Evolutionary conservation across 1,140 invertebrate species (phyloP), one percentile per base, ranked within the genome.

Genomic region (Rhagoletis pomonella): DNA sequence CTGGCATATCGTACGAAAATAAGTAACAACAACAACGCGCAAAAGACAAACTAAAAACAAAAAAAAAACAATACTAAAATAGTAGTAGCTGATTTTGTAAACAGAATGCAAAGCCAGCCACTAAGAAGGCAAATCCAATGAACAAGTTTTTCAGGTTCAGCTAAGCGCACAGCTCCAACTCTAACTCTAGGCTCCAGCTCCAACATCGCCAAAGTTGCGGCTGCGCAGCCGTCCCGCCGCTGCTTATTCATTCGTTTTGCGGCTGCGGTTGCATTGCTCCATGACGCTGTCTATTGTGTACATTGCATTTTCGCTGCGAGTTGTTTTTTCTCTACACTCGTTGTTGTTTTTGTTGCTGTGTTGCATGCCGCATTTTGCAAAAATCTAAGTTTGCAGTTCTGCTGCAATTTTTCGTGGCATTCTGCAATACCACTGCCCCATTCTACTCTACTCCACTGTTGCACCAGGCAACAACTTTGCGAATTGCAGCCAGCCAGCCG

Each of bases 91-190:
- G 19, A 81, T 9, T 29, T 67, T 17, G 17, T n/a, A 14, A 4
- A 62, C 9, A 73, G 42, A 73, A 55, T 73, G 17, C 73, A 19
- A 81, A 81, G 73, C 47, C 29, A 29, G 29, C 29, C 29, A 12
- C 9, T 81, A 29, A 55, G 19, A 19, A 14, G 17, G 47, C 47
- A 81, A 62, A 81, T 6, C n/a, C 73, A 17, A 7, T 81, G 47
- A 81, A 81, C 73, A 81, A 55, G 73, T 81, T 81, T 81, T 81
- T 81, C 73, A 81, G 73, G 73, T 81, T 81, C 73, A 81, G 47
- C 19, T 47, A 81, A 81, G 47, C n/a, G 50, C 47, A 19, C 6
- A 44, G 42, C 10, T 29, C n/a, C n/a, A 81, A 17, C 73, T 55
- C 73, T 47, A 81, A 50, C 69, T 47, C 10, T 69, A 59, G 17